These are phyloP conservation scores for Yponomeuta malinellus DNA, from an alignment of 2,888 invertebrate species.

Conservation along the genomic window DNA sequence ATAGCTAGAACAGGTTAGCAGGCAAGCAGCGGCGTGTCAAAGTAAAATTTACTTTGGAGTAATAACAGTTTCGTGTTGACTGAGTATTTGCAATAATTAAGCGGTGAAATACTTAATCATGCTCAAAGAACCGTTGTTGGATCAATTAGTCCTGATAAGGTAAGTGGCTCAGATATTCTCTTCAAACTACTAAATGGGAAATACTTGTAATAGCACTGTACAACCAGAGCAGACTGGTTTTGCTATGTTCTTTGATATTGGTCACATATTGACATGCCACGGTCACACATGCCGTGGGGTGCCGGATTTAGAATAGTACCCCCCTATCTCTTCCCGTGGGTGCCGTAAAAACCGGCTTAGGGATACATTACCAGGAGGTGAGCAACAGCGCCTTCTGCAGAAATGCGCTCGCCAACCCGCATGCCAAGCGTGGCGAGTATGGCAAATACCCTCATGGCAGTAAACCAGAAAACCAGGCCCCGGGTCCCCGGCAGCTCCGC, in stretches of 20 bases:
- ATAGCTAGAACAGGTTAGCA: background rate
- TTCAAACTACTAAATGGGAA: conserved; percentile 14
- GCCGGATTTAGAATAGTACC: too few relatives aligned
- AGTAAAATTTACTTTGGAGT: background rate
- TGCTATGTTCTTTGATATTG: background rate
- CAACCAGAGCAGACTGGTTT: background rate
- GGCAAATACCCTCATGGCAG: too few relatives aligned
- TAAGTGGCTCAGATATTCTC: conserved; percentile 17
- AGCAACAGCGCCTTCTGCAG: too few relatives aligned
- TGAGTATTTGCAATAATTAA: background rate
- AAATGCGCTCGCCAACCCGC: too few relatives aligned
- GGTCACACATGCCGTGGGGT: too few relatives aligned
- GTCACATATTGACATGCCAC: background rate
- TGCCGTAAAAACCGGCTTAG: too few relatives aligned
- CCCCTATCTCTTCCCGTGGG: too few relatives aligned
- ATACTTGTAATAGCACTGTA: conserved; percentile 10
- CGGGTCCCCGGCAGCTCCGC: too few relatives aligned
- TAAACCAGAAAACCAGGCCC: too few relatives aligned
- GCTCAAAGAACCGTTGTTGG: conserved; percentile 16
- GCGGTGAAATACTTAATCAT: background rate
- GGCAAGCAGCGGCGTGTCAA: background rate
- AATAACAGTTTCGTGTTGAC: background rate
- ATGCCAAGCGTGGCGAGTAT: too few relatives aligned
- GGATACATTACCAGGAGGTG: too few relatives aligned
- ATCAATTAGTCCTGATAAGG: conserved; percentile 16